Base-by-base conservation (phyloP, 2,888 invertebrate species). In the Eurytoma adleriae region DNA sequence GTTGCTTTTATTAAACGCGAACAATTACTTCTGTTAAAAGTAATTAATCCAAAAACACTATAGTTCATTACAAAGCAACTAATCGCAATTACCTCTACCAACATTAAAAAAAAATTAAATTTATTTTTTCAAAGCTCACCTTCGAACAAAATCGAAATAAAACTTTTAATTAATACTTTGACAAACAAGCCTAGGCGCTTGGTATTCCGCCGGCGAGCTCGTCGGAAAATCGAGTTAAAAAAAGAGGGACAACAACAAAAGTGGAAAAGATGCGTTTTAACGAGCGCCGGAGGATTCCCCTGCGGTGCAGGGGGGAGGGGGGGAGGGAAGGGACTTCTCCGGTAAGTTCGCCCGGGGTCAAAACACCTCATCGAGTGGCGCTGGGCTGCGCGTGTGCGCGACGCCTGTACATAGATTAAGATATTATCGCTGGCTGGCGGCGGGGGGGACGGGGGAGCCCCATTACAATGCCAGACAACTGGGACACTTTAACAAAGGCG, bases 401-500 rank as follows among this genome's bases (percentile, higher is more conserved):
- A 24, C 18, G 68, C 69, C 61, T 70, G 64, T 71, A 67, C 71
- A 75, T 80, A 80, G 75, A 82, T 78, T 78, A 82, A 78, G 78
- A 78, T 82, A 73, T 82, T 80, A 79, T 82, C 80, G 67, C 66
- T 59, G 20, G 72, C 30, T 20, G 69, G 56, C 1, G 40, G n/a
- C 4, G 67, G 48, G 40, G 13, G 16, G 24, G 20, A 24, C 24
- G 18, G 48, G 18, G 24, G 40, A 62, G 59, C 72, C 72, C 72
- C 72, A 79, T 73, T 77, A 77, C 70, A 81, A 79, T 24, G 67
- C 76, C 74, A 79, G 70, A 74, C 77, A 83, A 81, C 81, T 83
- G 67, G 73, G 77, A 81, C 81, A 71, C 69, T 77, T 79, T 78
- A 78, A 81, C 78, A 78, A 81, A 76, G 69, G 72, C 66, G 16